These are phyloP conservation scores for Pteropus alecto DNA, from an alignment of 2,113 vertebrate species.

Conservation along the genomic window DNA sequence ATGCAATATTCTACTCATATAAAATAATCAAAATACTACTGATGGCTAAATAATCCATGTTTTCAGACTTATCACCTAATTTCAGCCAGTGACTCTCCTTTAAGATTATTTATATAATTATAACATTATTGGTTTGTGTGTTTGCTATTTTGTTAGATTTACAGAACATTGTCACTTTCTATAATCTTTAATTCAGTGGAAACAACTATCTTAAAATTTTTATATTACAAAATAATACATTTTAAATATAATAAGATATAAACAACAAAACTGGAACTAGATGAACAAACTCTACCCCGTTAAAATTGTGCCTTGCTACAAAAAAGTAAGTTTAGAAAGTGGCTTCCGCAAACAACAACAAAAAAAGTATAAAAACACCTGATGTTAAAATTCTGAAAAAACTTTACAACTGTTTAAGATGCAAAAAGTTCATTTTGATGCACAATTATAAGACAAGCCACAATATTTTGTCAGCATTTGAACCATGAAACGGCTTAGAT, in stretches of 20 bases:
- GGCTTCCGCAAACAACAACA: neutral
- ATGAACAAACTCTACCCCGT: neutral
- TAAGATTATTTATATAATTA: neutral
- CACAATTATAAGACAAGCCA: neutral
- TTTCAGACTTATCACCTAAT: neutral
- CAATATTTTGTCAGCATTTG: neutral
- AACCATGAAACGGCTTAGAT: neutral
- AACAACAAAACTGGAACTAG: neutral
- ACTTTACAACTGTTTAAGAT: neutral
- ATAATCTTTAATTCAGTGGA: neutral
- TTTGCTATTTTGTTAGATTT: constrained; percentile 4
- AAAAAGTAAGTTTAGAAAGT: neutral
- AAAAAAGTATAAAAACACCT: neutral
- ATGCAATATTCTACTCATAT: neutral
- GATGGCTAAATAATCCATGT: neutral
- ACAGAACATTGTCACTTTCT: neutral
- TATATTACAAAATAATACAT: neutral
- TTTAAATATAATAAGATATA: neutral
- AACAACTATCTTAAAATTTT: neutral
- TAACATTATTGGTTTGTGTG: neutral
- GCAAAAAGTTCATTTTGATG: neutral
- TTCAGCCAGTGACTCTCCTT: neutral
- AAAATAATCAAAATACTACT: neutral
- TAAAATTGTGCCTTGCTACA: neutral
- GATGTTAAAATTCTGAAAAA: neutral